Base-by-base conservation (phyloP, 2,113 vertebrate species). In the Neolamprologus devosi region DNA sequence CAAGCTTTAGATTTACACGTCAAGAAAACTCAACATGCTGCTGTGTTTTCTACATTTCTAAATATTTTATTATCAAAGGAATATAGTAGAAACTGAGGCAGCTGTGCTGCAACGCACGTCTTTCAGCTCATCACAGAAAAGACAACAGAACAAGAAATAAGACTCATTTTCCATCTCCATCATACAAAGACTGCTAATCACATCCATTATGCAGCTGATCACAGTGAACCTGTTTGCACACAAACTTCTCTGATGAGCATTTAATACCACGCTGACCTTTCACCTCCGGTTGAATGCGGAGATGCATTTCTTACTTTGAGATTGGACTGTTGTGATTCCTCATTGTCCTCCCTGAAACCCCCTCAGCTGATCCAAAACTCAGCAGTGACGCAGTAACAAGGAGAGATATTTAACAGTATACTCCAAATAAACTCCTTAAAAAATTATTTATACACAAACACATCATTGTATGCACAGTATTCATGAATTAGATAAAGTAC, bases 91-190 rank as follows among this genome's bases (percentile, higher is more conserved):
- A 83, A 84, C 55, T 8, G 82, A 89, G 33, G 70, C 70, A 54
- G 28, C 87, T 84, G 58, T 5, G 14, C 54, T 35, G 54, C 8
- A 4, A 78, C 19, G 30, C 54, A 3, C 7, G n/a, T 73, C 85
- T 55, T 35, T 85, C 73, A 87, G 88, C 55, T 88, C 85, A 30
- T 86, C 88, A 82, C 84, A 83, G 26, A 19, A 68, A 92, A 55
- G 89, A 90, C 82, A 87, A 87, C 40, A 23, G 80, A 45, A 84
- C 35, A 84, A 82, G 57, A 90, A 85, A 93, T 79, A 37, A 88
- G 86, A 87, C 47, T 86, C 83, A 86, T 87, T 92, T 92, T 87
- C 58, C 87, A 23, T 87, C 84, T 87, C 85, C 82, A 82, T 87
- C 54, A 82, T 89, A 57, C 33, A 85, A 35, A 88, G 53, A 57